phyloP scores from a whole-genome alignment of 2,113 vertebrate genomes.

The Martes martes region DNA sequence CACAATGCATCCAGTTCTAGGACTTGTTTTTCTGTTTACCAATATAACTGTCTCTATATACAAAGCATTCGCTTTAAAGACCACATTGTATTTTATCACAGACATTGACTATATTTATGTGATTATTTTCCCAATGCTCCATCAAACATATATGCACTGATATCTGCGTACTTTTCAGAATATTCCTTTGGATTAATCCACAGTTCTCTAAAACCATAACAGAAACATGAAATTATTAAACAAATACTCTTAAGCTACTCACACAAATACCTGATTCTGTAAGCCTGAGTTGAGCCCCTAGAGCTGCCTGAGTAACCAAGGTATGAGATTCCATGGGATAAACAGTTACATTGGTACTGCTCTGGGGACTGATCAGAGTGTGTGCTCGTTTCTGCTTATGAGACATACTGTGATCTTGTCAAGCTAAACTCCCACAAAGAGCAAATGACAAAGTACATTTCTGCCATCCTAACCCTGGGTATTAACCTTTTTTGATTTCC shows the following conservation, averaged over 20 bases:
- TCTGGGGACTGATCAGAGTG: not conserved
- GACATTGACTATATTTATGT: not conserved
- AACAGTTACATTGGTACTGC: not conserved
- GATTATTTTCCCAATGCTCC: not conserved
- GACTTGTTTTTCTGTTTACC: not conserved
- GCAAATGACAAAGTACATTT: not conserved
- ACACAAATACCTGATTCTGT: not conserved
- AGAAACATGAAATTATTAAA: not conserved
- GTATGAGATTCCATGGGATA: not conserved
- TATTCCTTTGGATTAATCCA: not conserved
- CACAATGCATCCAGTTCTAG: not conserved
- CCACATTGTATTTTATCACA: not conserved
- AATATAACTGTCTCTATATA: not conserved
- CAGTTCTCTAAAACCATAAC: not conserved
- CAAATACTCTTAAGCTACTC: not conserved
- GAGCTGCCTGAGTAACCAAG: not conserved
- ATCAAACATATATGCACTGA: not conserved
- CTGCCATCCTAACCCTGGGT: not conserved
- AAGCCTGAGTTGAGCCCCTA: not conserved
- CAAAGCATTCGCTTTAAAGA: not conserved
- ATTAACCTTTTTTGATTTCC: slow-evolving; percentile 8
- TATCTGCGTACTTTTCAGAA: not conserved
- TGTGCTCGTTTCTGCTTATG: not conserved
- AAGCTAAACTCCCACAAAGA: not conserved
- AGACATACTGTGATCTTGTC: not conserved